A percentile compares a stretch with the other conserved stretches of the same genome.
Evolutionary conservation across 2,888 invertebrate species (phyloP).

Genomic region (Drosophila ezoana): DNA sequence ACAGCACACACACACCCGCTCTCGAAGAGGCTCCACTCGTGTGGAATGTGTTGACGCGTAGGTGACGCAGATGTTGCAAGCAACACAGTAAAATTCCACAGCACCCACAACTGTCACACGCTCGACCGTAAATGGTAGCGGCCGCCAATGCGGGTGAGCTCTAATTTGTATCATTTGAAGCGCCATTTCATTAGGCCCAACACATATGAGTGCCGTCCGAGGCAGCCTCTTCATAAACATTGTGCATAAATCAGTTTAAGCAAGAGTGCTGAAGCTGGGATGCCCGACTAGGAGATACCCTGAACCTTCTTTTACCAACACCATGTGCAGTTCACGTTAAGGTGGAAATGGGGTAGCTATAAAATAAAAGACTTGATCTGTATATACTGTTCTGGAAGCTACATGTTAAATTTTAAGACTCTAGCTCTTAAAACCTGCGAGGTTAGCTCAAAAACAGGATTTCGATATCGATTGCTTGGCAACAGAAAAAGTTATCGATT

Average conservation of each 20-base stretch:
- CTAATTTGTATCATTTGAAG: constrained; percentile 29
- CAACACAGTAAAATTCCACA: constrained; percentile 13
- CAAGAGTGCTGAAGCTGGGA: no score
- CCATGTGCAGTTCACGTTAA: no score
- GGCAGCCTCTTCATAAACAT: constrained; percentile 21
- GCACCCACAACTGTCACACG: constrained; percentile 23
- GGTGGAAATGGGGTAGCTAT: no score
- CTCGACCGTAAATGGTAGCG: constrained; percentile 33
- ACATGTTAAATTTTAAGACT: no score
- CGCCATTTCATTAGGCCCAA: constrained; percentile 66
- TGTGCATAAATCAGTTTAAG: constrained; percentile 64
- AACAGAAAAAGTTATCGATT: no score
- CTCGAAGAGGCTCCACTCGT: constrained; percentile 33
- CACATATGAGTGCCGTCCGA: not conserved
- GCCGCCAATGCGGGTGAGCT: constrained; percentile 1
- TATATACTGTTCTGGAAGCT: no score
- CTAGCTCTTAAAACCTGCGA: no score
- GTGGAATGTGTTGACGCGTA: constrained; percentile 52
- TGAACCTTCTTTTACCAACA: no score
- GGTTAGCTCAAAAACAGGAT: no score
- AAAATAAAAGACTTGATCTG: no score
- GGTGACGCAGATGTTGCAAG: constrained; percentile 32
- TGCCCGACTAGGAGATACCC: no score
- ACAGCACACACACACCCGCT: constrained; percentile 5
- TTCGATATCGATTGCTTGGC: no score